Percentiles rank a stretch among this genome's conserved stretches.
phyloP scores from a whole-genome alignment of 2,797 vertebrate species.

The Darevskia mixta region DNA sequence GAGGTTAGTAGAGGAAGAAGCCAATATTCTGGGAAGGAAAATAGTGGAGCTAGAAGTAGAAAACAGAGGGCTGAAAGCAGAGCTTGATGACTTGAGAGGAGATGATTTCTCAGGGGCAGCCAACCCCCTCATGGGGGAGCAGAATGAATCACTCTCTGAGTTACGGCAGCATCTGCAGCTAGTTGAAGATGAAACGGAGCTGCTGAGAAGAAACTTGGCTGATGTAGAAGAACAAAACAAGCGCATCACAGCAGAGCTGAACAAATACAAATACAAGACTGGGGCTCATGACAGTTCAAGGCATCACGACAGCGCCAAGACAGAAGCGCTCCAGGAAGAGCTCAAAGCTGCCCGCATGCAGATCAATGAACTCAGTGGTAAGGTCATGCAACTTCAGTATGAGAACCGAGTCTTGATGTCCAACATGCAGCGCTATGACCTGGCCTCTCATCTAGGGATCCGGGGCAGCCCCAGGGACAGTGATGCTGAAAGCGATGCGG shows the following conservation, averaged over 20 bases:
- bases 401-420: constrained; percentile 98
- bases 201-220: constrained; percentile 93
- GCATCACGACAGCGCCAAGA: constrained; percentile 89
- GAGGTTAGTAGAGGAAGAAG: constrained; percentile 96
- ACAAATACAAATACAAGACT: constrained; percentile 96
- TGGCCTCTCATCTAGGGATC: constrained; percentile 96
- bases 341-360: constrained; percentile 94
- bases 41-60: constrained; percentile 98
- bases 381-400: constrained; percentile 99
- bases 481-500: constrained; percentile 94
- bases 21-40: constrained; percentile 97
- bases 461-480: constrained; percentile 94
- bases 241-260: constrained; percentile 92
- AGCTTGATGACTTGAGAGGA: constrained; percentile 95
- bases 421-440: constrained; percentile 99
- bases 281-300: constrained; percentile 90
- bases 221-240: constrained; percentile 98
- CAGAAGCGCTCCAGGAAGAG: constrained; percentile 94
- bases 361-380: constrained; percentile 97
- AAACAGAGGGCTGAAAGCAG: constrained; percentile 96
- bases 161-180: constrained; percentile 96
- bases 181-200: constrained; percentile 96
- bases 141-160: constrained; percentile 93
- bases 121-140: constrained; percentile 89
- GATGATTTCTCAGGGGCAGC: constrained; percentile 89